Evolutionary conservation across 92 coral and sea anemone species (phyloP), one percentile per base, ranked within the genome.

Genomic region (Porites lobata): DNA sequence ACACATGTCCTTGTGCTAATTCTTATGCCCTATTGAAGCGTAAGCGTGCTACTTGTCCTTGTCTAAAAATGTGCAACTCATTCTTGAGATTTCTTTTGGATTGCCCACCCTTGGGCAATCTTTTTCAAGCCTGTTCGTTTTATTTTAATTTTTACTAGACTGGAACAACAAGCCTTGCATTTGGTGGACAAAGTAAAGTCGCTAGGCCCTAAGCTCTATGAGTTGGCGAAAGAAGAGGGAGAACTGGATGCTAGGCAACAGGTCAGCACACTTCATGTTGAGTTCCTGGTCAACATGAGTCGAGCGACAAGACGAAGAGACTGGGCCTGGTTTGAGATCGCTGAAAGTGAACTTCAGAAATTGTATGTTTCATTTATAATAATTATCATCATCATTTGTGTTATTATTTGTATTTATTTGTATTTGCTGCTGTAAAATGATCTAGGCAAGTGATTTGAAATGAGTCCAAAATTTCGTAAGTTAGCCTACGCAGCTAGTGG

Each of bases 271-370:
- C 81, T 84, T 22, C 98, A 91, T 83, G 91, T 95, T 72, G 85
- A 93, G 11, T 95, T 95, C 76, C 89, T 95, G 69, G 84, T 95
- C 78, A 95, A 93, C 78, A 93, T 95, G 96, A 95, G 98, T 84
- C 98, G 98, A 32, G 98, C 98, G n/a, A 95, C 93, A 2, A 79
- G 98, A 79, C 96, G 94, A 62, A 95, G 78, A 57, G 98, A 95
- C 96, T 95, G 98, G 98, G 98, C 98, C 69, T 95, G 98, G 98
- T 95, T 95, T 86, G 98, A 95, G 76, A 88, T 95, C 65, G 92
- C 98, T 22, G 98, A 95, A 78, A 85, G 92, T 9, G 96, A 95
- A 66, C 92, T 95, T 21, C 90, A 89, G 64, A 76, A 82, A 67
- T 75, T 95, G 98, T 95, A 89, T 91, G 98, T 93, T 50, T 61